Evolutionary conservation across 2,888 invertebrate genomes (phyloP).

Genomic region (Ischnura elegans): DNA sequence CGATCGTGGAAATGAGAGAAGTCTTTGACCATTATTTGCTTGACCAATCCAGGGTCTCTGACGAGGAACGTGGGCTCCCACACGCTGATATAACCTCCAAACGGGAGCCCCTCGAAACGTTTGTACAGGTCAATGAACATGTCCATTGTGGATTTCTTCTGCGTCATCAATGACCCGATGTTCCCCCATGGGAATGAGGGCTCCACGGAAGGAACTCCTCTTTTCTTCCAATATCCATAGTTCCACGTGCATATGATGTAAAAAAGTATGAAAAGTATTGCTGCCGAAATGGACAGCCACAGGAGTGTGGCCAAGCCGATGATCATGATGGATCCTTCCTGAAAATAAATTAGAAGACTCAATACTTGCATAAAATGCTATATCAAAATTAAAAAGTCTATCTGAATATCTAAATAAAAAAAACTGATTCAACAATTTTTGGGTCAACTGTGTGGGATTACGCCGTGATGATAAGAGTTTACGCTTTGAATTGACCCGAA

Average conservation of each 20-base stretch:
- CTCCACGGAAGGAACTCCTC: not conserved
- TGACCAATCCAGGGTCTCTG: constrained; percentile 71
- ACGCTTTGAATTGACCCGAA: too few relatives aligned
- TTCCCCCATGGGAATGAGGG: constrained; percentile 36
- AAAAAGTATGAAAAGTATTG: not conserved
- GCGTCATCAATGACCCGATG: not conserved
- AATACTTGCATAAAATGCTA: too few relatives aligned
- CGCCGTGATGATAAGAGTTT: too few relatives aligned
- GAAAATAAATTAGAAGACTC: not conserved
- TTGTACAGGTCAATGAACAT: not conserved
- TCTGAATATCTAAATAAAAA: too few relatives aligned
- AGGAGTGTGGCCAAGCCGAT: not conserved
- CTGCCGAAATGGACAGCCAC: not conserved
- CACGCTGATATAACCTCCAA: constrained; percentile 76
- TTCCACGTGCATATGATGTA: constrained; percentile 48
- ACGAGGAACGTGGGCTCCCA: constrained; percentile 70
- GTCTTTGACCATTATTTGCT: constrained; percentile 73
- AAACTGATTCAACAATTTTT: too few relatives aligned
- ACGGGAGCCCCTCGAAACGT: constrained; percentile 74
- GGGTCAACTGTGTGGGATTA: too few relatives aligned
- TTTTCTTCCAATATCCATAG: constrained; percentile 50
- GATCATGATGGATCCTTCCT: not conserved
- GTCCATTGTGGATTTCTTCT: not conserved
- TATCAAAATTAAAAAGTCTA: too few relatives aligned
- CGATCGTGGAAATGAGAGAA: constrained; percentile 76